Evolutionary conservation across 2,797 vertebrate species (phyloP).

Genomic region (Falco berigora): DNA sequence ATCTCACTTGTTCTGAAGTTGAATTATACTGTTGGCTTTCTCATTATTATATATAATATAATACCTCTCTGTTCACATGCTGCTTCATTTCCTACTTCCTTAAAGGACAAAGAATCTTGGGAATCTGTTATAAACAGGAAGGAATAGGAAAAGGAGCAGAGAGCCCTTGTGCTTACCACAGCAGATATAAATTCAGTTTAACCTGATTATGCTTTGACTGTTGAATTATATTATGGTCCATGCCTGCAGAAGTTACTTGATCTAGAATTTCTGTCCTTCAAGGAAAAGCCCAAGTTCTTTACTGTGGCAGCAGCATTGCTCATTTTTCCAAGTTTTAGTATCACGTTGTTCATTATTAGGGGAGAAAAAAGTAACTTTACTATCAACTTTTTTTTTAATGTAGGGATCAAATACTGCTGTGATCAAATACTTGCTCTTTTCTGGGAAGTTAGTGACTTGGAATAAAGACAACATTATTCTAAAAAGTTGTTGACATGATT

Average conservation of each 20-base stretch:
- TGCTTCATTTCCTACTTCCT: conserved; percentile 6
- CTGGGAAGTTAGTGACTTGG: not conserved
- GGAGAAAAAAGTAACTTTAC: not conserved
- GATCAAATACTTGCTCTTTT: not conserved
- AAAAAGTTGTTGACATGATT: not conserved
- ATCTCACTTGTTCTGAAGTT: not conserved
- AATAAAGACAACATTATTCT: not conserved
- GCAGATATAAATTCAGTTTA: not conserved
- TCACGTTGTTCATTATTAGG: not conserved
- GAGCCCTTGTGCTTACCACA: not conserved
- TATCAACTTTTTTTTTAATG: not conserved
- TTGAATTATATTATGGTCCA: not conserved
- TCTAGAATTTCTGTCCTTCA: not conserved
- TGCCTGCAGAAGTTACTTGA: accelerated
- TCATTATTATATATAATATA: not conserved
- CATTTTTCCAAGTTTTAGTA: not conserved
- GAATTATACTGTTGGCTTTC: not conserved
- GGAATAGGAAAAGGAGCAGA: not conserved
- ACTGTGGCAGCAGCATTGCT: not conserved
- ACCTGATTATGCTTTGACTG: not conserved
- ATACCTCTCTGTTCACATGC: not conserved
- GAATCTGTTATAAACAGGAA: not conserved
- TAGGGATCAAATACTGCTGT: not conserved
- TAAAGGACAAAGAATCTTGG: not conserved
- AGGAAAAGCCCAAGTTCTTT: not conserved